These are phyloP conservation scores for Callyntrura guangdongensis DNA, from an alignment of 2,888 invertebrate species.

Conservation along the genomic window DNA sequence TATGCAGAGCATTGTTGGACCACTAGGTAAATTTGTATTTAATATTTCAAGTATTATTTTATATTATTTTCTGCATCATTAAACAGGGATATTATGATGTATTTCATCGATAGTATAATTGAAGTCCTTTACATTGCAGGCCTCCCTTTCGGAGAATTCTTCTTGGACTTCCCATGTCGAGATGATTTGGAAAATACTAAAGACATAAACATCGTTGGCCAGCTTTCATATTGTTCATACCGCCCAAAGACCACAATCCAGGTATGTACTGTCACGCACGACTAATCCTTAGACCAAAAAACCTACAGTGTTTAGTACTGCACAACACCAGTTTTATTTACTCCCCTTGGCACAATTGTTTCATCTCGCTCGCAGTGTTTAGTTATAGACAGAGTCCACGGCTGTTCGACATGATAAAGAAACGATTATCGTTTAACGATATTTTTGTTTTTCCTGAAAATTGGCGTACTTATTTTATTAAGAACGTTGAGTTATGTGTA, in stretches of 20 bases:
- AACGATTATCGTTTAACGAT: constrained; percentile 28
- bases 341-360: no score
- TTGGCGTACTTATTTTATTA: no score
- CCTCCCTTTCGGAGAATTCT: constrained; percentile 48
- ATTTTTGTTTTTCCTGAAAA: no score
- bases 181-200: not conserved
- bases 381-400: no score
- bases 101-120: not conserved
- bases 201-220: not conserved
- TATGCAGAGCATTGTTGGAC: constrained; percentile 37
- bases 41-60: not conserved
- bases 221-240: constrained; percentile 22
- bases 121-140: not conserved
- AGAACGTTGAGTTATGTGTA: no score
- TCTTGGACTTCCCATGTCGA: constrained; percentile 52
- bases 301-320: no score
- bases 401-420: no score
- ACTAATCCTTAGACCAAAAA: no score
- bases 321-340: not conserved
- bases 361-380: no score
- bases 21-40: constrained; percentile 3
- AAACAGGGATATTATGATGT: not conserved
- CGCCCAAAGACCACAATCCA: constrained; percentile 15
- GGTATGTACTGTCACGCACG: no score
- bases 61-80: not conserved